Percentiles rank a stretch among this genome's conserved stretches.
Conservation (phyloP, 2,113 vertebrate species). For the Sula dactylatra region DNA sequence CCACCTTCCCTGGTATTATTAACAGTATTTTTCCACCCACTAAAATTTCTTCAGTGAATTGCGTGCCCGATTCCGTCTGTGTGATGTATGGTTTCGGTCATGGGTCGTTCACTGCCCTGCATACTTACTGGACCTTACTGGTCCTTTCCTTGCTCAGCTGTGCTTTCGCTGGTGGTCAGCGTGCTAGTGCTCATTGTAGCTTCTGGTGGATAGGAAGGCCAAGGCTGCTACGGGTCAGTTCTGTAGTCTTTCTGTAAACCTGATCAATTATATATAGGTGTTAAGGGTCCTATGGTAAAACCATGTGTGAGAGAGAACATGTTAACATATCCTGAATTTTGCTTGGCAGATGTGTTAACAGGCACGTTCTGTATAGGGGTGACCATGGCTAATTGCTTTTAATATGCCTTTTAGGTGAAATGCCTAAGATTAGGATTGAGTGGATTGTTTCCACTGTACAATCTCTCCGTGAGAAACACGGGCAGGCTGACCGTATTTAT, state of each 20-base stretch:
- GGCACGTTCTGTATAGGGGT: rapidly evolving
- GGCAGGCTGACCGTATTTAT: not conserved
- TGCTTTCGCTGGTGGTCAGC: not conserved
- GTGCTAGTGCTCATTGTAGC: not conserved
- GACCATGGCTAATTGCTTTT: not conserved
- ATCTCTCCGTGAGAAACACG: no score
- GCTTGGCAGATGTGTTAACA: not conserved
- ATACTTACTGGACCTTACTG: not conserved
- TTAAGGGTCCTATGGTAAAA: no score
- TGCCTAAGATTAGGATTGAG: not conserved
- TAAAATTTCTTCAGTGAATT: not conserved
- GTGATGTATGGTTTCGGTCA: not conserved
- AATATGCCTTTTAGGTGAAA: not conserved
- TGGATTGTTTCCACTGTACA: not conserved
- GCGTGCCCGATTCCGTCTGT: not conserved
- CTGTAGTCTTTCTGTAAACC: no score
- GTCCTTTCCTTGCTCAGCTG: not conserved
- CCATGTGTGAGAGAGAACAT: not conserved
- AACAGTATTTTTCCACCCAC: not conserved
- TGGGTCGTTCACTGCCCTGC: not conserved
- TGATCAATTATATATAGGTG: not conserved
- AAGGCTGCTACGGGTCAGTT: not conserved
- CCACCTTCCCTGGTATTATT: not conserved
- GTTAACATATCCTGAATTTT: not conserved
- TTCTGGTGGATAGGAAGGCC: no score